Percentiles rank a stretch among this genome's conserved stretches.
Conservation (phyloP, 2,888 invertebrate genomes). For the Ptychoptera contaminata region DNA sequence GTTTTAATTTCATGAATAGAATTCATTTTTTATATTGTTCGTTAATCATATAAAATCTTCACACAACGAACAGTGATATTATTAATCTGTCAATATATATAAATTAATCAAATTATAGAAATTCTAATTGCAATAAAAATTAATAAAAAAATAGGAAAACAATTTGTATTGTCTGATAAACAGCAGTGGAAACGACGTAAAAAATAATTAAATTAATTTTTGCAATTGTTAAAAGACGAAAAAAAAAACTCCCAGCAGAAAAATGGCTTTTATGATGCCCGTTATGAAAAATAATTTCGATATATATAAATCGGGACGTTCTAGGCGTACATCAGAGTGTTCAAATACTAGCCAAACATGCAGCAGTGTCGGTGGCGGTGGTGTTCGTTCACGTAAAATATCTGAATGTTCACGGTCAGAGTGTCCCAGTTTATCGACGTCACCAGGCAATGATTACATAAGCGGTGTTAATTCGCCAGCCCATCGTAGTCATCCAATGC, state of each 20-base stretch:
- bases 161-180: neutral
- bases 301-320: slow-evolving; percentile 67
- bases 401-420: slow-evolving; percentile 42
- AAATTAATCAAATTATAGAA: no score
- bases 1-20: no score
- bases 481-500: slow-evolving; percentile 34
- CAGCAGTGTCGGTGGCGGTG: slow-evolving; percentile 11
- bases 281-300: slow-evolving; percentile 89
- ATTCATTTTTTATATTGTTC: no score
- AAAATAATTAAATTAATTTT: neutral
- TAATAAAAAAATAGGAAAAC: neutral
- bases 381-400: slow-evolving; percentile 40
- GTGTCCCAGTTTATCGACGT: slow-evolving; percentile 48
- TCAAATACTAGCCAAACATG: slow-evolving; percentile 28
- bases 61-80: no score
- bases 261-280: slow-evolving; percentile 91
- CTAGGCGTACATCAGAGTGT: slow-evolving; percentile 60
- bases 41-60: no score
- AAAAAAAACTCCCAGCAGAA: neutral
- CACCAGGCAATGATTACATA: slow-evolving; percentile 37
- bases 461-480: slow-evolving; percentile 30
- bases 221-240: neutral
- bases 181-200: neutral
- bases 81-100: no score
- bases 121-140: neutral